Percentiles rank a stretch among this genome's conserved stretches.
phyloP scores from a whole-genome alignment of 2,113 vertebrate genomes.

The Xenopus laevis region DNA sequence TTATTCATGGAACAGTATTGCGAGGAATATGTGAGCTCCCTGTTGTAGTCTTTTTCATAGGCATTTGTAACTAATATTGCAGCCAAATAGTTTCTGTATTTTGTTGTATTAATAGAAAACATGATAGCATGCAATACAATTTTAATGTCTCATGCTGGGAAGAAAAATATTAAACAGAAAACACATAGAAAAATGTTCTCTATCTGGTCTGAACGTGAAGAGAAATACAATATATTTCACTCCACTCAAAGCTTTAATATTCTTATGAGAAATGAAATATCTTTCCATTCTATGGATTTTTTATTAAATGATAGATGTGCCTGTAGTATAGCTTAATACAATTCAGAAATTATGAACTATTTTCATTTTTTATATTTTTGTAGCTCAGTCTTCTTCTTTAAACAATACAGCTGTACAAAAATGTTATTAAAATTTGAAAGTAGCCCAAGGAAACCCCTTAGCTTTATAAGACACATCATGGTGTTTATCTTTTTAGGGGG shows the following conservation, averaged over 20 bases:
- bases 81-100: conserved; percentile 35
- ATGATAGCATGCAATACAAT: conserved; percentile 35
- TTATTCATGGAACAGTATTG: conserved; percentile 42
- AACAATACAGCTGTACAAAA: no score
- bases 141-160: conserved; percentile 34
- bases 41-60: conserved; percentile 35
- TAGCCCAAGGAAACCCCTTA: no score
- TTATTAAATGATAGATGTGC: no score
- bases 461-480: no score
- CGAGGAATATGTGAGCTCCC: conserved; percentile 36
- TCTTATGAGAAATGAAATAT: neutral
- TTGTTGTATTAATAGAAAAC: conserved; percentile 32
- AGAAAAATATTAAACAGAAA: conserved; percentile 33
- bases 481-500: no score
- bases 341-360: no score
- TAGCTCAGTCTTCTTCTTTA: no score
- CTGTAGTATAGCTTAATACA: no score
- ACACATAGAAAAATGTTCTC: conserved; percentile 17
- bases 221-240: conserved; percentile 8
- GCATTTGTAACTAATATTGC: conserved; percentile 38
- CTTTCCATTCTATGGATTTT: neutral
- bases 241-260: conserved; percentile 2
- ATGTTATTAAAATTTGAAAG: no score
- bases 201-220: conserved; percentile 26
- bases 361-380: no score